Base-by-base conservation (phyloP, 2,797 vertebrate species). In the Catharus ustulatus region DNA sequence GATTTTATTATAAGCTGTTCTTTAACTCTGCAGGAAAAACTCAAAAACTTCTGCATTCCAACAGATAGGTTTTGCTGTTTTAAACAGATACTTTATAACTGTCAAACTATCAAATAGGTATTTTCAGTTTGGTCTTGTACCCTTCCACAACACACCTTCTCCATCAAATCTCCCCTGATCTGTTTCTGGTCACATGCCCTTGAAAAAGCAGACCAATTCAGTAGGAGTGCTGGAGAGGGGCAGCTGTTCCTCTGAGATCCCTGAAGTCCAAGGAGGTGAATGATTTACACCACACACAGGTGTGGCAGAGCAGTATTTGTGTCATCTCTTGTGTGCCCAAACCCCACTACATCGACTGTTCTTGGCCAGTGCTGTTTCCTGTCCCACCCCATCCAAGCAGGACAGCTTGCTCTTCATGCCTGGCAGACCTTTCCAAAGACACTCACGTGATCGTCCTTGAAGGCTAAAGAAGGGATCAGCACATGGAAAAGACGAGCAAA, bases 1-100 rank as follows among this genome's bases (percentile, higher is more conserved):
- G 30, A 48, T 93, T 93, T 89, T 73, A 45, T 74, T 76, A 63
- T 84, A 45, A 94, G 84, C 92, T 80, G 21, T 72, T 82, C 74
- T 45, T 83, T n/a, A 26, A 19, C 40, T 40, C 30, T 77, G 64
- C 16, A 6, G 64, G 72, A 84, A 83, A 58, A 93, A 23, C 78
- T 63, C 38, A 9, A 71, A 71, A 66, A 34, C 76, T 87, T 57
- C 66, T 78, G 57, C 72, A 34, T 90, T 93, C 77, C 64, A 66
- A 3, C n/a, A 32, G 20, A 55, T 26, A 49, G 80, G 23, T 57
- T 52, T 59, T 26, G 62, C 5, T 67, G 19, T 89, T 93, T 94
- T 57, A 46, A 27, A 13, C 4, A 49, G 36, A 17, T 51, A 55
- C 55, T 86, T 82, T 34, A 16, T 86, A 80, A 46, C 38, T 29